Evolutionary conservation across 2,797 vertebrate genomes (phyloP).

Genomic region (Gymnopithys bicolor): DNA sequence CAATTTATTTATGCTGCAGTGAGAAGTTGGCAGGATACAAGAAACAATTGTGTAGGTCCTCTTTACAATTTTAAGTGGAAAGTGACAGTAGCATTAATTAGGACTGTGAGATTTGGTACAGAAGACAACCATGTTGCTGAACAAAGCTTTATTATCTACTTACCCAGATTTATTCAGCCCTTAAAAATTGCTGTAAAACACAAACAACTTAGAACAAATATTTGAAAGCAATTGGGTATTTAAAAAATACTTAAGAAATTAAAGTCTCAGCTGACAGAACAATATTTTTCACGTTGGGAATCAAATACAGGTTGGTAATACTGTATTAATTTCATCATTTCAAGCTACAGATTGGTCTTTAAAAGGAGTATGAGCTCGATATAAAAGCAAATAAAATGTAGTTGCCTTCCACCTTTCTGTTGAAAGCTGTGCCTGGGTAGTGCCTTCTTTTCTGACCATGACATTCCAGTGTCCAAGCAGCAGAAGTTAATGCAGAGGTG

Average conservation of each 20-base stretch:
- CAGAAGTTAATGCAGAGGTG: background rate
- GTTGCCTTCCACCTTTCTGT: background rate
- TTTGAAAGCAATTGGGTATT: background rate
- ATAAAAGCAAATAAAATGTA: background rate
- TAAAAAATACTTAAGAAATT: background rate
- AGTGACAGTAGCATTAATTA: slow-evolving; percentile 26
- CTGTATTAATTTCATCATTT: background rate
- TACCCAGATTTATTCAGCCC: background rate
- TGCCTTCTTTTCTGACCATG: background rate
- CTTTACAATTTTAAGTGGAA: slow-evolving; percentile 18
- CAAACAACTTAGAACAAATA: background rate
- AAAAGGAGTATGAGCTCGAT: background rate
- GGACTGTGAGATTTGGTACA: background rate
- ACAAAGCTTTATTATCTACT: slow-evolving; percentile 26
- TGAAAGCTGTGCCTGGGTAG: background rate
- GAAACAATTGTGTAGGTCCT: slow-evolving; percentile 10
- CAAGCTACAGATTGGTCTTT: background rate
- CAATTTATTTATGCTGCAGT: background rate
- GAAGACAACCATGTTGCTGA: background rate
- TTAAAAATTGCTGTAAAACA: background rate
- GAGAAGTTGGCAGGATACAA: background rate
- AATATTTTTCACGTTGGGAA: background rate
- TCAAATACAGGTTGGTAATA: background rate
- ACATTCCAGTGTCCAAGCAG: background rate
- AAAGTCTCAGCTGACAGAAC: background rate